These are phyloP conservation scores for Phenacoccus solenopsis DNA, from an alignment of 1,140 invertebrate species.

Conservation along the genomic window DNA sequence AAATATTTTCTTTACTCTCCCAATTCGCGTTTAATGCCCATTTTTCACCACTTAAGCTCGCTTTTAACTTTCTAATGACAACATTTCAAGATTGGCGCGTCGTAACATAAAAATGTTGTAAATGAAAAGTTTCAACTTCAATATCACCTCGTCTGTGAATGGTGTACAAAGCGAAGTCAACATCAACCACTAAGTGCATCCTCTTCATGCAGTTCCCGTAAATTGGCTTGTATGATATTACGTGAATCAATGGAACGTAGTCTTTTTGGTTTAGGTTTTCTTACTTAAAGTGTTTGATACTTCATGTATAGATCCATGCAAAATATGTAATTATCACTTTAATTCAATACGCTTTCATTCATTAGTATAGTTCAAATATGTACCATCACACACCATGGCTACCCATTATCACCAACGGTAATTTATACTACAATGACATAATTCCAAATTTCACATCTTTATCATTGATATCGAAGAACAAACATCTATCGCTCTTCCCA, in stretches of 20 bases:
- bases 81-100: constrained; percentile 16
- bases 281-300: constrained; percentile 3
- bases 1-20: neutral
- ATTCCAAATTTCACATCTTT: too few species aligned
- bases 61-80: constrained; percentile 12
- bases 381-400: neutral
- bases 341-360: neutral
- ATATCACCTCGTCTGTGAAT: neutral
- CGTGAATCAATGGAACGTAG: neutral
- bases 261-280: neutral
- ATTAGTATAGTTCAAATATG: neutral
- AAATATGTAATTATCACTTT: constrained; percentile 7
- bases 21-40: neutral
- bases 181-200: neutral
- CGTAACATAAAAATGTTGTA: neutral
- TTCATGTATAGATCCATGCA: constrained; percentile 17
- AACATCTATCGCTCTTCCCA: too few species aligned
- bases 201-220: neutral
- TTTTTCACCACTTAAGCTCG: neutral
- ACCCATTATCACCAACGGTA: neutral
- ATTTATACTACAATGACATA: too few species aligned
- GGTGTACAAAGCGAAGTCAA: neutral
- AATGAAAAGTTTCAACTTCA: neutral
- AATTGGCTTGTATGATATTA: neutral
- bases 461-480: too few species aligned